These are phyloP conservation scores for Eurois occulta DNA, from an alignment of 2,888 invertebrate genomes.

Conservation along the genomic window DNA sequence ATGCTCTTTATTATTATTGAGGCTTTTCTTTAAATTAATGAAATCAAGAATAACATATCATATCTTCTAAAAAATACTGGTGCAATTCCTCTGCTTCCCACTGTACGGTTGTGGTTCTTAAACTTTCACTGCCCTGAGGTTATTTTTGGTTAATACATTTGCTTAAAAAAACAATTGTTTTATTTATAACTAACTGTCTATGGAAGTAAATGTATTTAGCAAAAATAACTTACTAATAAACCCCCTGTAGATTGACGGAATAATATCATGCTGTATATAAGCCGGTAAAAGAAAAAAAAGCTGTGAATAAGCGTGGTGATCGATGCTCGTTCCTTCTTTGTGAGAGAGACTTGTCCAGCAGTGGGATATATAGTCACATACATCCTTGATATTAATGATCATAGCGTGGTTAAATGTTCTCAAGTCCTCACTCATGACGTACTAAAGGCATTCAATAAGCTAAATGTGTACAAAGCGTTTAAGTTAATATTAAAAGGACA, in stretches of 20 bases:
- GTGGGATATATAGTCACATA: too few relatives aligned
- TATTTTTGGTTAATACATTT: conserved; percentile 90
- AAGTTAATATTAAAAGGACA: too few relatives aligned
- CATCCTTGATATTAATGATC: neutral
- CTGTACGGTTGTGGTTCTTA: conserved; percentile 58
- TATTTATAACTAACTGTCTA: conserved; percentile 89
- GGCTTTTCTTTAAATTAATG: neutral
- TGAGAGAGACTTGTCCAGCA: too few relatives aligned
- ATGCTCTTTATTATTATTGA: neutral
- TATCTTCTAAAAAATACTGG: conserved; percentile 31
- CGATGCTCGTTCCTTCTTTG: too few relatives aligned
- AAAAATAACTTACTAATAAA: conserved; percentile 82
- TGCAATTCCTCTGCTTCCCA: conserved; percentile 39
- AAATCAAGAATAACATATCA: conserved; percentile 28
- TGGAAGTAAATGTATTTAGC: conserved; percentile 87
- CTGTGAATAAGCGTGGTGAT: too few relatives aligned
- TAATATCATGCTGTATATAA: conserved; percentile 45
- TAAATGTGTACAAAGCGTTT: neutral
- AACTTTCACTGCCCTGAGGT: conserved; percentile 67
- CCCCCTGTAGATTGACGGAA: conserved; percentile 52
- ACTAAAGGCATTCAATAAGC: neutral
- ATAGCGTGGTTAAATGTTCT: neutral
- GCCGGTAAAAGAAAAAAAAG: neutral
- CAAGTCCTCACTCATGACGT: neutral
- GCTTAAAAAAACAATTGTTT: conserved; percentile 83